These are phyloP conservation scores for Hartigia nigra DNA, from an alignment of 2,888 invertebrate genomes.

Conservation along the genomic window DNA sequence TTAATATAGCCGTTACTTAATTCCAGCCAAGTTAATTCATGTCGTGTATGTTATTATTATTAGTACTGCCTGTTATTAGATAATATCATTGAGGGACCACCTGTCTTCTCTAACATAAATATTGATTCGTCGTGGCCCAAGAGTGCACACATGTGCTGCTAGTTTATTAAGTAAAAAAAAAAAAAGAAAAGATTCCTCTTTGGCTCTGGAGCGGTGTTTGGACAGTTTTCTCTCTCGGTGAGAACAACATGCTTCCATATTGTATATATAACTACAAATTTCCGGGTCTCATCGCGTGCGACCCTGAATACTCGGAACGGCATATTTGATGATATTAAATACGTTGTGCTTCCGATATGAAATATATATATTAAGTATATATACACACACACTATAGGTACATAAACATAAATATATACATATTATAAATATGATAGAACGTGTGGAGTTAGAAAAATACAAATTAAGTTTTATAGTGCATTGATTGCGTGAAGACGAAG, in stretches of 20 bases:
- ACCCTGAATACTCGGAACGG: slow-evolving; percentile 40
- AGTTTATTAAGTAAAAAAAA: neutral
- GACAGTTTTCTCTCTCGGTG: slow-evolving; percentile 55
- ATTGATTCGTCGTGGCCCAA: slow-evolving; percentile 37
- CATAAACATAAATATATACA: slow-evolving; percentile 28
- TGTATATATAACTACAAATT: slow-evolving; percentile 30
- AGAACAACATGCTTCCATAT: slow-evolving; percentile 58
- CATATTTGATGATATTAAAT: slow-evolving; percentile 56
- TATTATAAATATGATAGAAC: slow-evolving; percentile 26
- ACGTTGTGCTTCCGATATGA: slow-evolving; percentile 43
- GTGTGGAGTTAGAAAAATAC: slow-evolving; percentile 17
- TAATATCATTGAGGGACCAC: neutral
- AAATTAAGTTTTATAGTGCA: slow-evolving; percentile 20
- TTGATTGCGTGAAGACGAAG: slow-evolving; percentile 17
- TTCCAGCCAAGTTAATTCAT: neutral
- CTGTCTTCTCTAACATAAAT: neutral
- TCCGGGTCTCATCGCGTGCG: slow-evolving; percentile 20
- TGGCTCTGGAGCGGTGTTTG: slow-evolving; percentile 18
- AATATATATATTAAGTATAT: slow-evolving; percentile 36
- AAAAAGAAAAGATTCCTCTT: neutral
- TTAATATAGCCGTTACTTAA: neutral
- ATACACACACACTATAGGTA: slow-evolving; percentile 12
- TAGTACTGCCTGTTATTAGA: neutral
- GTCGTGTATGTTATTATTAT: neutral
- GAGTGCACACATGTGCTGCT: slow-evolving; percentile 21